Conservation (phyloP, 1,140 invertebrate genomes). For the Halictus rubicundus region DNA sequence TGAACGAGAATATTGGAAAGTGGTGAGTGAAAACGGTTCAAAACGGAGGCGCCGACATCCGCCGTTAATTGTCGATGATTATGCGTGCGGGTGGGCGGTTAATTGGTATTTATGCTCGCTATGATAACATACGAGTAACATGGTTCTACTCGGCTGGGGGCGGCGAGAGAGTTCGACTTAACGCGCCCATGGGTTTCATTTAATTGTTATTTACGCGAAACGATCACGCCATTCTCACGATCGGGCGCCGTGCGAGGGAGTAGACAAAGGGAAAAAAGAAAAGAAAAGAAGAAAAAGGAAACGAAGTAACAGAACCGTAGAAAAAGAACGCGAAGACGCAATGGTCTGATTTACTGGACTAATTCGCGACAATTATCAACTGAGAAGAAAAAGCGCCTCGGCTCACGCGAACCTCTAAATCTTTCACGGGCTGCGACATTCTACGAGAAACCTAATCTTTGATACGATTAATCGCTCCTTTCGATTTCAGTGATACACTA, state of each 20-base stretch:
- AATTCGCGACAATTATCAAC: conserved; percentile 65
- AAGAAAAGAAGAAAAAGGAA: neutral
- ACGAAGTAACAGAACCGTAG: neutral
- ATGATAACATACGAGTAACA: conserved; percentile 67
- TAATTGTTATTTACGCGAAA: conserved; percentile 77
- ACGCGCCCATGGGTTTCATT: conserved; percentile 63
- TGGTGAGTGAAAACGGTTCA: neutral
- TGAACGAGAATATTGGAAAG: neutral
- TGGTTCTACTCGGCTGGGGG: conserved; percentile 36
- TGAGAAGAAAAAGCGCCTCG: conserved; percentile 40
- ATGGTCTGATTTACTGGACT: conserved; percentile 59
- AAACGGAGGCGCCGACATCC: conserved; percentile 23
- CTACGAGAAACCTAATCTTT: neutral
- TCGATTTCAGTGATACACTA: too few relatives aligned
- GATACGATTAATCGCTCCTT: neutral
- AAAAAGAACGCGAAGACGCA: conserved; percentile 6
- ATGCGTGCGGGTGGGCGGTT: conserved; percentile 70
- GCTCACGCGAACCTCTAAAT: conserved; percentile 46
- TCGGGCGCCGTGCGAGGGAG: neutral
- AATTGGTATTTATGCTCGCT: conserved; percentile 75
- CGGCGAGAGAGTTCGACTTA: conserved; percentile 60
- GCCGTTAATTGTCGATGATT: conserved; percentile 74
- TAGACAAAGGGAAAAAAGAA: too few relatives aligned
- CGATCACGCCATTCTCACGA: conserved; percentile 70
- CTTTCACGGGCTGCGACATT: neutral